phyloP scores from a whole-genome alignment of 2,797 vertebrate species.

The Pteropus rufus region DNA sequence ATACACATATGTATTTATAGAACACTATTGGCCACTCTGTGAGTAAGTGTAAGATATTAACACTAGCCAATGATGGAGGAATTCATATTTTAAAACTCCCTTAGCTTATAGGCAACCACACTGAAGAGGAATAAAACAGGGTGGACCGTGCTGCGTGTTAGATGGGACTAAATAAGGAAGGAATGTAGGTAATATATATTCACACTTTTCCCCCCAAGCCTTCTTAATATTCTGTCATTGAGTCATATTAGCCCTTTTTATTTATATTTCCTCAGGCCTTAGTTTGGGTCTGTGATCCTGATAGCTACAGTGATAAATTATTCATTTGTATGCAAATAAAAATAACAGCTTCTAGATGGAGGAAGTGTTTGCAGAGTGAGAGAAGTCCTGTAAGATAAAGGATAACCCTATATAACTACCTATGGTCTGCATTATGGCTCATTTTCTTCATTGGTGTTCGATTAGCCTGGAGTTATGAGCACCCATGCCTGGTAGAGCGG shows the following conservation, averaged over 20 bases:
- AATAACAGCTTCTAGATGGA: neutral
- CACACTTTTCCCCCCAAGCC: slow-evolving; percentile 28
- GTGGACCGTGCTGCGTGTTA: neutral
- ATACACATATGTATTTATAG: neutral
- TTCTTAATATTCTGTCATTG: slow-evolving; percentile 49
- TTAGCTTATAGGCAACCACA: neutral
- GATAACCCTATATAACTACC: neutral
- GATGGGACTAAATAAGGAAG: slow-evolving; percentile 4
- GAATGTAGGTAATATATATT: neutral
- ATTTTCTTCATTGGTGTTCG: neutral
- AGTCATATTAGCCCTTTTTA: slow-evolving; percentile 52
- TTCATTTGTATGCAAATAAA: slow-evolving; percentile 68
- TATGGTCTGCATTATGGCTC: neutral
- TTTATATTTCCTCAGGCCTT: slow-evolving; percentile 42
- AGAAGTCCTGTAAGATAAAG: slow-evolving; percentile 49
- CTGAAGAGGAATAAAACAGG: neutral
- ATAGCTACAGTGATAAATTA: slow-evolving; percentile 60
- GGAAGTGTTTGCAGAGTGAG: slow-evolving; percentile 47
- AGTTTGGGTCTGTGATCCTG: slow-evolving; percentile 47
- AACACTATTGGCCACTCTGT: neutral
- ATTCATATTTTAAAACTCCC: neutral
- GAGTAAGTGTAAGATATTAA: neutral
- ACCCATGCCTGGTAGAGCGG: neutral
- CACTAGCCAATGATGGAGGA: neutral
- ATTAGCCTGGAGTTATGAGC: neutral